A percentile compares a stretch with the other conserved stretches of the same genome.
These are phyloP conservation scores for Sicus ferrugineus DNA, from an alignment of 2,888 invertebrate species.

Conservation along the genomic window DNA sequence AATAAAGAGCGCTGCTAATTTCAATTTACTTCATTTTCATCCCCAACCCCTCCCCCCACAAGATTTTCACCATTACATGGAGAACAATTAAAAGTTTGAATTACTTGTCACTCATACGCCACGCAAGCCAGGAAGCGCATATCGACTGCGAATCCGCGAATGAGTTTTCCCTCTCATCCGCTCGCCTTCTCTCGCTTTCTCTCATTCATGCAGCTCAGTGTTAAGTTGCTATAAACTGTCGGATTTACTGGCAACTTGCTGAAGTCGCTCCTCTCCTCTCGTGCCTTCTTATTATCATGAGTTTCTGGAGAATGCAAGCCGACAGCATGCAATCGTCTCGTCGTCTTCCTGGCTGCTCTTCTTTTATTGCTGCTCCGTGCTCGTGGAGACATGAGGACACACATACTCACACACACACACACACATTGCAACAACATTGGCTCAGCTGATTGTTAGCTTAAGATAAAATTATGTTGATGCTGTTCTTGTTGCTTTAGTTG, in stretches of 20 bases:
- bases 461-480: neutral
- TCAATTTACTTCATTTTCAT: neutral
- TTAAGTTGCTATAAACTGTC: neutral
- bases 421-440: neutral
- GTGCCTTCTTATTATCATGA: too few species aligned
- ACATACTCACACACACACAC: neutral
- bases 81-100: constrained; percentile 26
- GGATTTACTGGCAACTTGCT: neutral
- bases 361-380: neutral
- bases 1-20: neutral
- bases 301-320: neutral
- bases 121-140: neutral
- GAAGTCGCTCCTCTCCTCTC: neutral
- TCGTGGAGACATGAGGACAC: neutral
- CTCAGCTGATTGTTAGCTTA: constrained; percentile 10
- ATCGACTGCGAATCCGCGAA: neutral
- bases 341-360: neutral
- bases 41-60: too few species aligned
- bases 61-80: too few species aligned
- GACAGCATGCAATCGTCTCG: neutral
- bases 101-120: constrained; percentile 19
- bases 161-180: neutral
- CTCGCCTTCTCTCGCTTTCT: neutral
- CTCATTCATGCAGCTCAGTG: neutral
- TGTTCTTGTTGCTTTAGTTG: neutral